Evolutionary conservation across 2,113 vertebrate genomes (phyloP), one percentile per base, ranked within the genome.

Genomic region (Lophius piscatorius): DNA sequence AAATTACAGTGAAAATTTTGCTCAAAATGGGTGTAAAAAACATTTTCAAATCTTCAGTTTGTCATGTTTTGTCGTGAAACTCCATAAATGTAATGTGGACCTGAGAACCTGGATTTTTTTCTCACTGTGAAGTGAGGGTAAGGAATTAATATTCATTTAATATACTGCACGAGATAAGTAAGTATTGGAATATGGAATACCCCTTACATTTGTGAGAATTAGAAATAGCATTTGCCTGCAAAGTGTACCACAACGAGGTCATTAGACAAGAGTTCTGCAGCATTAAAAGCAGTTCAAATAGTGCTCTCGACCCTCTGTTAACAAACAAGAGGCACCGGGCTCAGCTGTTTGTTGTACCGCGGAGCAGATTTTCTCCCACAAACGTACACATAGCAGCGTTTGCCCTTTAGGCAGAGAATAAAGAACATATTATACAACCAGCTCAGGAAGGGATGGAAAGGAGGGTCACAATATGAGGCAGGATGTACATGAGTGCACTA

Each of bases 391-490:
- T 8, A 28, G 36, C 48, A 61, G 52, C 58, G 16, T 69, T 78
- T 60, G 62, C 48, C 70, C 63, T 57, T 39, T 11, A 57, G 70
- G 58, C 63, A 44, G 48, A 64, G 44, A 56, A 68, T 56, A 42
- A 63, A 64, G 62, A 44, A 28, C 3, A 4, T 57, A 54, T 71
- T 71, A 44, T 42, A 26, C 35, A 39, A 58, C 14, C 31, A 49
- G 41, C 40, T 61, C 60, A 70, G 58, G 54, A 70, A 42, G 61
- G 35, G 50, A 50, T 17, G 14, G 55, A 17, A 31, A 42, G 26
- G 16, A 45, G 24, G 38, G 45, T 63, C 45, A 41, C 52, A 70
- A 51, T 63, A 20, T 40, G 40, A 74, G 24, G 22, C 33, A 67
- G 51, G 62, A 52, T 26, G 44, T 57, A 24, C 38, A 61, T 36